These are phyloP conservation scores for Hybognathus amarus DNA, from an alignment of 2,797 vertebrate genomes.

Conservation along the genomic window DNA sequence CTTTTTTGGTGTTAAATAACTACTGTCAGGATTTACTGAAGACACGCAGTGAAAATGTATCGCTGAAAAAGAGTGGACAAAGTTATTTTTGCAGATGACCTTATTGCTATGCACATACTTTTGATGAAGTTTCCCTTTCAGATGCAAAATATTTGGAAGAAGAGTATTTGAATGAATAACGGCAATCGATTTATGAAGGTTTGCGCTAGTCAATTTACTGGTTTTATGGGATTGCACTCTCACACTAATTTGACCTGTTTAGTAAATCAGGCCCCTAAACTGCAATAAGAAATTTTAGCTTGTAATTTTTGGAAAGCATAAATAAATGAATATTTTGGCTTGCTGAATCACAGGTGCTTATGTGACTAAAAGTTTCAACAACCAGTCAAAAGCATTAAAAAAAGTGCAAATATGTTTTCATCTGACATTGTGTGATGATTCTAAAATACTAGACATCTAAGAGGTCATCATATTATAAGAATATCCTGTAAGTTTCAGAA, in stretches of 20 bases:
- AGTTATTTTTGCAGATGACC: no score
- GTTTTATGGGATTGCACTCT: no score
- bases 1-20: no score
- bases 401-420: background rate
- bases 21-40: background rate
- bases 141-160: background rate
- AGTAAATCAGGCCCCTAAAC: background rate
- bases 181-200: background rate
- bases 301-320: background rate
- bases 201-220: background rate
- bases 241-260: no score
- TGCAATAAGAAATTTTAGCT: background rate
- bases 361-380: slow-evolving; percentile 8
- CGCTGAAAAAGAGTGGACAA: no score
- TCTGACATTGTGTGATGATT: background rate
- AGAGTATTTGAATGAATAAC: background rate
- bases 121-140: background rate
- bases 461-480: no score
- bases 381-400: background rate
- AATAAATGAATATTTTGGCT: background rate
- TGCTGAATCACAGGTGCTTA: background rate
- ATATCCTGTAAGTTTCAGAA: no score
- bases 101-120: background rate
- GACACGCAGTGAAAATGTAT: no score
- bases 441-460: no score